phyloP scores from a whole-genome alignment of 2,888 invertebrate genomes.

The Phanerotoma sp. region DNA sequence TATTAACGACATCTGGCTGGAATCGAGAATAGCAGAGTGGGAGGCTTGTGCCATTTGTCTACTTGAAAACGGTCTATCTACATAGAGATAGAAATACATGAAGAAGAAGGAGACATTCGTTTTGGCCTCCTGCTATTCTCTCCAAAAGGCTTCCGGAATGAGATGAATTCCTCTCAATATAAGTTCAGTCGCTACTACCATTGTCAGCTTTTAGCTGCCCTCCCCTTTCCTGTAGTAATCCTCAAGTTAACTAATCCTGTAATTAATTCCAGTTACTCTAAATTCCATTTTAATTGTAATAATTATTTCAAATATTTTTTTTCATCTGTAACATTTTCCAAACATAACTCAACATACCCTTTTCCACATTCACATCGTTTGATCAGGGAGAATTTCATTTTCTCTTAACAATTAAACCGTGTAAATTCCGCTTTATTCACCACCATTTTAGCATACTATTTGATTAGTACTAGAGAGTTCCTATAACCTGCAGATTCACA shows the following conservation, averaged over 20 bases:
- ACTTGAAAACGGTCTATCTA: conserved; percentile 7
- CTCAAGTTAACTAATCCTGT: not conserved
- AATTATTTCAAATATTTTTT: no score
- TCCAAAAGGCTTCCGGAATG: not conserved
- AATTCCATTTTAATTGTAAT: not conserved
- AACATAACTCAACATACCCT: no score
- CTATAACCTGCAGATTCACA: no score
- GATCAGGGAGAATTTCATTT: no score
- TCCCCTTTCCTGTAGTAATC: not conserved
- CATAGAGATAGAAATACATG: not conserved
- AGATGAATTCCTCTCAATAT: conserved; percentile 1
- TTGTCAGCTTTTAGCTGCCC: not conserved
- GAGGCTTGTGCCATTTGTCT: conserved; percentile 8
- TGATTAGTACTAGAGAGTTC: no score
- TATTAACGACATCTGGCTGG: conserved; percentile 1
- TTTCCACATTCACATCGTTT: no score
- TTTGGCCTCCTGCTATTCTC: not conserved
- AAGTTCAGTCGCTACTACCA: not conserved
- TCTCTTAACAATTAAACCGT: no score
- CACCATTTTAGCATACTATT: no score
- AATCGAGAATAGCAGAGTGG: conserved; percentile 2
- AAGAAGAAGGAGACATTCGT: not conserved
- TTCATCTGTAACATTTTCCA: no score
- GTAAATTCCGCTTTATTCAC: no score
- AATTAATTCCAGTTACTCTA: not conserved